These are phyloP conservation scores for Agelaius phoeniceus DNA, from an alignment of 2,113 vertebrate genomes.

Conservation along the genomic window DNA sequence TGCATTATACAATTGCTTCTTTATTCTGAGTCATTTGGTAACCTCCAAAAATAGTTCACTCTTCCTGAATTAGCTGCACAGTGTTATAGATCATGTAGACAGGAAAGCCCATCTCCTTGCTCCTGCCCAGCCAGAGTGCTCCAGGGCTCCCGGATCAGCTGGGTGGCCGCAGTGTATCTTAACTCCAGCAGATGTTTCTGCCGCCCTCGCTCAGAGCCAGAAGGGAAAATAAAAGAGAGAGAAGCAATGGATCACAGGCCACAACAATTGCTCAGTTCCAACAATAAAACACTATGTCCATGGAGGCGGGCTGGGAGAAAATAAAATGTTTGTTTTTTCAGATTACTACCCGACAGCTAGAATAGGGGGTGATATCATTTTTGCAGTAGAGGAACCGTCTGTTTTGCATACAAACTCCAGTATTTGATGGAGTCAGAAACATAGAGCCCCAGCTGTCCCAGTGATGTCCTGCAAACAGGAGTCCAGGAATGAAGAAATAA, in stretches of 20 bases:
- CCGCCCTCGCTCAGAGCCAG: background rate
- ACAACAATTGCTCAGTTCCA: background rate
- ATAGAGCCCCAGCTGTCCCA: background rate
- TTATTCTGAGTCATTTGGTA: slow-evolving; percentile 47
- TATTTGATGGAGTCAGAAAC: background rate
- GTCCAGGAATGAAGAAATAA: background rate
- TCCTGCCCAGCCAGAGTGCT: background rate
- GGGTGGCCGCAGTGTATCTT: background rate
- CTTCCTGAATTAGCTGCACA: slow-evolving; percentile 45
- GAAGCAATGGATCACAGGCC: background rate
- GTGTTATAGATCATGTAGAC: slow-evolving; percentile 41
- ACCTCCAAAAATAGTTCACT: slow-evolving; percentile 42
- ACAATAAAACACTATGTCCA: background rate
- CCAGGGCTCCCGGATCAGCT: background rate
- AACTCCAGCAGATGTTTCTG: slow-evolving; percentile 40
- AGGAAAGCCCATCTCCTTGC: slow-evolving; percentile 6
- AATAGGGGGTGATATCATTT: background rate
- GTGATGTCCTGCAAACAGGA: background rate
- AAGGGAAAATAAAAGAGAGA: background rate
- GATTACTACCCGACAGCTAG: background rate
- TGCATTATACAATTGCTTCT: slow-evolving; percentile 22
- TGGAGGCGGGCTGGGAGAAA: background rate
- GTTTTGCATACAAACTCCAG: background rate
- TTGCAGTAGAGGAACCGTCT: background rate
- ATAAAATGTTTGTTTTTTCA: background rate